Evolutionary conservation across 2,113 vertebrate genomes (phyloP).

Genomic region (Parotia lawesii): DNA sequence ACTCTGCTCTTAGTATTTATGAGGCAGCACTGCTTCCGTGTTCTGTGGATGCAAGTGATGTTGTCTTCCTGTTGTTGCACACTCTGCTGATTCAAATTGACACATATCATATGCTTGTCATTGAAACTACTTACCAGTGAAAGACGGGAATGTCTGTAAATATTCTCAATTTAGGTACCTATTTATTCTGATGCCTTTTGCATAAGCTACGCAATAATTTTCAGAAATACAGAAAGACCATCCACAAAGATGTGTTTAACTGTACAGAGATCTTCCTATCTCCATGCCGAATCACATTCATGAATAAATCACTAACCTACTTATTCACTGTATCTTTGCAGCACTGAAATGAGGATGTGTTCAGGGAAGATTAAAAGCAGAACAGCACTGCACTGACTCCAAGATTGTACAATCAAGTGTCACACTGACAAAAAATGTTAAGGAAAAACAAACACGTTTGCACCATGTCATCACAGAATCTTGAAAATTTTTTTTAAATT

Average conservation of each 20-base stretch:
- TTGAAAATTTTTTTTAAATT: background rate
- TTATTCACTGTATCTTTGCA: background rate
- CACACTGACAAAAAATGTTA: background rate
- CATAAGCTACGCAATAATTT: background rate
- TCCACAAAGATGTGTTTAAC: background rate
- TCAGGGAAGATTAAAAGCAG: background rate
- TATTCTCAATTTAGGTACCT: background rate
- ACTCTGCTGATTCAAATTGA: background rate
- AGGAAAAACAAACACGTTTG: background rate
- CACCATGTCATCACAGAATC: background rate
- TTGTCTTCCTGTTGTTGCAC: background rate
- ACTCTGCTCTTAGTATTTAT: background rate
- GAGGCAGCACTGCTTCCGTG: accelerated
- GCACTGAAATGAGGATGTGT: background rate
- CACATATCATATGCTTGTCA: background rate
- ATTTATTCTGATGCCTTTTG: background rate
- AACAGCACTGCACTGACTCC: background rate
- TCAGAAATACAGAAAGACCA: background rate
- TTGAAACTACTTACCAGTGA: background rate
- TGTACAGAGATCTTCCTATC: background rate
- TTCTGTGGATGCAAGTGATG: background rate
- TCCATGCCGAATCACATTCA: background rate
- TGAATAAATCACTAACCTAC: background rate
- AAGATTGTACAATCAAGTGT: background rate
- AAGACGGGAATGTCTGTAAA: background rate